phyloP scores from a whole-genome alignment of 2,113 vertebrate species.

The Phyllostomus hastatus region DNA sequence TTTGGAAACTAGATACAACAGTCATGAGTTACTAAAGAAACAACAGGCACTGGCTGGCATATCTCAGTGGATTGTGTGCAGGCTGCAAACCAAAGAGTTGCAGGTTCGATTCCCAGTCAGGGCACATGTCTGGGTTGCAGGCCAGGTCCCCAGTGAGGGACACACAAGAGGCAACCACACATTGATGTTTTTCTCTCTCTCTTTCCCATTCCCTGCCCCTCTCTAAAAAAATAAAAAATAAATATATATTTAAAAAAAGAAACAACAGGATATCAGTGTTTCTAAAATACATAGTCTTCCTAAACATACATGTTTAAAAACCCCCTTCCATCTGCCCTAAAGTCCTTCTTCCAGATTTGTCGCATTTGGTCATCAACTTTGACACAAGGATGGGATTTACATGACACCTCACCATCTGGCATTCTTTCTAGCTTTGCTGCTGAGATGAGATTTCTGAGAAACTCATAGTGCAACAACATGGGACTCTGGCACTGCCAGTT shows the following conservation, averaged over 20 bases:
- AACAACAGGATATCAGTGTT: neutral
- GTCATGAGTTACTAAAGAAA: neutral
- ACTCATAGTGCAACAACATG: neutral
- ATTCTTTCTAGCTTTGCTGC: neutral
- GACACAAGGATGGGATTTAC: neutral
- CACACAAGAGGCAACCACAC: too few relatives aligned
- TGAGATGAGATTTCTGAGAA: neutral
- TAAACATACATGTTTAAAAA: neutral
- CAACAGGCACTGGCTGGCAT: neutral
- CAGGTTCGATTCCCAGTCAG: too few relatives aligned
- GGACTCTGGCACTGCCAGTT: neutral
- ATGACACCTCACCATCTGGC: neutral
- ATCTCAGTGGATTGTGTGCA: too few relatives aligned
- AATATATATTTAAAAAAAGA: neutral
- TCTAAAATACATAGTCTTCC: neutral
- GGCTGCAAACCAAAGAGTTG: too few relatives aligned
- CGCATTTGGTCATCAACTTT: neutral
- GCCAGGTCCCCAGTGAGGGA: too few relatives aligned
- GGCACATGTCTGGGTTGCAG: too few relatives aligned
- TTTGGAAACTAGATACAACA: neutral
- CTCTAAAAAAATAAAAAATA: too few relatives aligned
- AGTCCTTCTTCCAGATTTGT: neutral
- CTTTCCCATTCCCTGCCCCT: too few relatives aligned
- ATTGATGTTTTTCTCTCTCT: too few relatives aligned
- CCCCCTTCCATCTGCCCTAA: neutral